Evolutionary conservation across 35 echinoderm and acorn worm species (phyloP).

Genomic region (Lytechinus pictus): DNA sequence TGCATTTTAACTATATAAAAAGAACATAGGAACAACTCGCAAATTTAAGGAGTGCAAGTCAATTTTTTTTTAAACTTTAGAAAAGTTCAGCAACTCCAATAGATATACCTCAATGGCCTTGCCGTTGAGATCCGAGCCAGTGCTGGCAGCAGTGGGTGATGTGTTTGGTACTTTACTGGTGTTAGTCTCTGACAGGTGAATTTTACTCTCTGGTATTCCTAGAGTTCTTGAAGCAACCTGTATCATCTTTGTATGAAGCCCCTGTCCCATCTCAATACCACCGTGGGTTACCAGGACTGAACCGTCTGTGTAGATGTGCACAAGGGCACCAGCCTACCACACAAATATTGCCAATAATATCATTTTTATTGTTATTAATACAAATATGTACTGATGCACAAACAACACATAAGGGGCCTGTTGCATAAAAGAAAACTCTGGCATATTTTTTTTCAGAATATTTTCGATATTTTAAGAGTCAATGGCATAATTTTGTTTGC

Average conservation of each 20-base stretch:
- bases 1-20: too few species aligned
- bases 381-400: too few species aligned
- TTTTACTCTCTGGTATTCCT: slow-evolving; percentile 64
- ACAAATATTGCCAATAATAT: too few species aligned
- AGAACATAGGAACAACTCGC: too few species aligned
- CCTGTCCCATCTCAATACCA: slow-evolving; percentile 94
- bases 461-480: not conserved
- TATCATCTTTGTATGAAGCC: slow-evolving; percentile 86
- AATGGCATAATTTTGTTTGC: not conserved
- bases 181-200: slow-evolving; percentile 76
- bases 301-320: slow-evolving; percentile 87
- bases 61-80: too few species aligned
- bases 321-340: slow-evolving; percentile 73
- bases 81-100: too few species aligned
- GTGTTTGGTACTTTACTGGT: slow-evolving; percentile 86
- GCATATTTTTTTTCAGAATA: not conserved
- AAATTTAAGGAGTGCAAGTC: too few species aligned
- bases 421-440: too few species aligned
- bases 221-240: slow-evolving; percentile 82
- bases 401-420: too few species aligned
- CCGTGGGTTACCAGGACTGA: slow-evolving; percentile 73
- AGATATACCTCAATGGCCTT: slow-evolving; percentile 75
- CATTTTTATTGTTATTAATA: too few species aligned
- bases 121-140: slow-evolving; percentile 80
- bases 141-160: slow-evolving; percentile 78